phyloP scores from a whole-genome alignment of 2,797 vertebrate genomes.

The Leuciscus waleckii region DNA sequence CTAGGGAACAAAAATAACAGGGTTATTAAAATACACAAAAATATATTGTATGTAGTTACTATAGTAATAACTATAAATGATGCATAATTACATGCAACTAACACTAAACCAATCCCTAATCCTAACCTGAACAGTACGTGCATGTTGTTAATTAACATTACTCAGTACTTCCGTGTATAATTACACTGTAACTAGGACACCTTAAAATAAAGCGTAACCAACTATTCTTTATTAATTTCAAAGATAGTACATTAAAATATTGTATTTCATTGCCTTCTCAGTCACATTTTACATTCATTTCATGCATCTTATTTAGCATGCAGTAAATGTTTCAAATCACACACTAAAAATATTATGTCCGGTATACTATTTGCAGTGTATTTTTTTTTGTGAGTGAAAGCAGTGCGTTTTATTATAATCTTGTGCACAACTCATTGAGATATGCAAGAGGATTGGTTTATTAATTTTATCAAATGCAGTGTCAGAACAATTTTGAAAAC shows the following conservation, averaged over 20 bases:
- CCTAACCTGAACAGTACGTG: neutral
- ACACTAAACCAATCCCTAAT: neutral
- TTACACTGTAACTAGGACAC: neutral
- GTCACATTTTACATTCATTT: neutral
- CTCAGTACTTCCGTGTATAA: neutral
- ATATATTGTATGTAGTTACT: neutral
- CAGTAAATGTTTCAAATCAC: neutral
- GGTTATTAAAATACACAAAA: neutral
- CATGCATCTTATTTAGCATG: neutral
- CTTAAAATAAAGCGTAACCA: no score
- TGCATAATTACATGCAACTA: neutral
- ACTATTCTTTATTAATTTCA: neutral
- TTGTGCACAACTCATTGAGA: neutral
- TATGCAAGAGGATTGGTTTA: no score
- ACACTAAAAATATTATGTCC: neutral
- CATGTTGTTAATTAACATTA: neutral
- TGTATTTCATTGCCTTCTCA: neutral
- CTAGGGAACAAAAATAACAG: constrained; percentile 68
- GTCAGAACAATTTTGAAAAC: neutral
- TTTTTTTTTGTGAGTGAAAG: neutral
- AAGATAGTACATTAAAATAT: neutral
- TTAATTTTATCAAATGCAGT: neutral
- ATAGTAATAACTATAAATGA: neutral
- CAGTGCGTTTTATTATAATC: neutral
- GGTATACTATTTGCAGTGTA: neutral